Evolutionary conservation across 2,888 invertebrate species (phyloP).

Genomic region (Dorcus hopei): DNA sequence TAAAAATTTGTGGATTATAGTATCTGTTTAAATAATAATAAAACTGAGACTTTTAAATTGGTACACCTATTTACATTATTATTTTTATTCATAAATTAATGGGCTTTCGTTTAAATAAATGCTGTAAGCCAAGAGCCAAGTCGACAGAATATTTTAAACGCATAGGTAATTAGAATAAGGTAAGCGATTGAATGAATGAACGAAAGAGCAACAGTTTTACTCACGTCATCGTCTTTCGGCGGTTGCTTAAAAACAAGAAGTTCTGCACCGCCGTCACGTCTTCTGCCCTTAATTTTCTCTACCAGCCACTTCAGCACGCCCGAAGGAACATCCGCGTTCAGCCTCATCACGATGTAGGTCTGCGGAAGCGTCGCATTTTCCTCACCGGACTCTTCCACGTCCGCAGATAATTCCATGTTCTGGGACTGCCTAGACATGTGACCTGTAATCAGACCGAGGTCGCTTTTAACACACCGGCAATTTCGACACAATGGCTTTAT

Average conservation of each 20-base stretch:
- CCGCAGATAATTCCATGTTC: slow-evolving; percentile 14
- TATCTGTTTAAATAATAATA: too few relatives aligned
- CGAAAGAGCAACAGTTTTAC: slow-evolving; percentile 1
- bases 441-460: slow-evolving; percentile 23
- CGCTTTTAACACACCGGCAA: background rate
- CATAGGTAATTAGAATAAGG: too few relatives aligned
- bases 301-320: slow-evolving; percentile 54
- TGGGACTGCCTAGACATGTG: slow-evolving; percentile 34
- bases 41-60: too few relatives aligned
- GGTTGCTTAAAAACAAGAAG: slow-evolving; percentile 55
- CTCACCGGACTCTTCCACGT: slow-evolving; percentile 29
- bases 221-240: slow-evolving; percentile 26
- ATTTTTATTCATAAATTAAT: too few relatives aligned
- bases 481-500: too few relatives aligned
- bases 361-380: slow-evolving; percentile 44
- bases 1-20: too few relatives aligned
- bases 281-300: slow-evolving; percentile 53
- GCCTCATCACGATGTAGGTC: slow-evolving; percentile 52
- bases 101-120: too few relatives aligned
- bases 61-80: too few relatives aligned
- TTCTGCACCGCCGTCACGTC: slow-evolving; percentile 56
- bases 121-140: too few relatives aligned
- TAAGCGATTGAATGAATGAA: too few relatives aligned
- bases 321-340: slow-evolving; percentile 49
- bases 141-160: too few relatives aligned